These are phyloP conservation scores for Drosophila mauritiana DNA, from an alignment of 1,140 invertebrate species.

Conservation along the genomic window DNA sequence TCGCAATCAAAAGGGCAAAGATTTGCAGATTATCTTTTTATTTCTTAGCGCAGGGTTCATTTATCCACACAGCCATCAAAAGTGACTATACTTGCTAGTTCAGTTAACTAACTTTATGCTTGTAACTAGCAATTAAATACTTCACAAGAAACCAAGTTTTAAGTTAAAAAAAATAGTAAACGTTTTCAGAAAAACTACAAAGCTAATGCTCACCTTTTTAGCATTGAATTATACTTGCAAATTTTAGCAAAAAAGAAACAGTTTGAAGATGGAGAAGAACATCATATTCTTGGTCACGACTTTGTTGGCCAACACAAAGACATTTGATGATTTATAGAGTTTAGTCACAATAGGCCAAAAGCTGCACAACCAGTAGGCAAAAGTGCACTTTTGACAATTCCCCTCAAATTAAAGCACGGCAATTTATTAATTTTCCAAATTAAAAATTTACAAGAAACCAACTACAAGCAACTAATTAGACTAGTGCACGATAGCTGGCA, in stretches of 20 bases:
- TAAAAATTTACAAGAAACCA: conserved; percentile 34
- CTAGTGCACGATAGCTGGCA: conserved; percentile 33
- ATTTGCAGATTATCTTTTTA: conserved; percentile 10
- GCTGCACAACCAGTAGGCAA: conserved; percentile 10
- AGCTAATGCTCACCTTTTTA: conserved; percentile 22
- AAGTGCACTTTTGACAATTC: neutral
- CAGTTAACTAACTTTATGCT: neutral
- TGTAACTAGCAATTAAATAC: neutral
- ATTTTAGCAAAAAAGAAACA: conserved; percentile 19
- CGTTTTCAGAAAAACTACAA: conserved; percentile 24
- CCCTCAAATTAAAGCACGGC: conserved; percentile 4
- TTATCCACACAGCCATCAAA: neutral
- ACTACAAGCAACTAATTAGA: conserved; percentile 66
- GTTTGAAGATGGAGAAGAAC: conserved; percentile 32
- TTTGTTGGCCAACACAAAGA: conserved; percentile 7
- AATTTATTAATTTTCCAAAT: conserved; percentile 22
- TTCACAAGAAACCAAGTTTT: conserved; percentile 12
- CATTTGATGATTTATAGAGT: conserved; percentile 54
- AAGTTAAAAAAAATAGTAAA: conserved; percentile 13
- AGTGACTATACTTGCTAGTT: neutral
- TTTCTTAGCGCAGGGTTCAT: neutral
- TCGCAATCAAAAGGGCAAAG: conserved; percentile 15
- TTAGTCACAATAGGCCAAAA: conserved; percentile 45
- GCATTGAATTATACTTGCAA: conserved; percentile 49
- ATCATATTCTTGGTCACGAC: conserved; percentile 60